Conservation (phyloP, 2,113 vertebrate species). For the Microtus ochrogaster region DNA sequence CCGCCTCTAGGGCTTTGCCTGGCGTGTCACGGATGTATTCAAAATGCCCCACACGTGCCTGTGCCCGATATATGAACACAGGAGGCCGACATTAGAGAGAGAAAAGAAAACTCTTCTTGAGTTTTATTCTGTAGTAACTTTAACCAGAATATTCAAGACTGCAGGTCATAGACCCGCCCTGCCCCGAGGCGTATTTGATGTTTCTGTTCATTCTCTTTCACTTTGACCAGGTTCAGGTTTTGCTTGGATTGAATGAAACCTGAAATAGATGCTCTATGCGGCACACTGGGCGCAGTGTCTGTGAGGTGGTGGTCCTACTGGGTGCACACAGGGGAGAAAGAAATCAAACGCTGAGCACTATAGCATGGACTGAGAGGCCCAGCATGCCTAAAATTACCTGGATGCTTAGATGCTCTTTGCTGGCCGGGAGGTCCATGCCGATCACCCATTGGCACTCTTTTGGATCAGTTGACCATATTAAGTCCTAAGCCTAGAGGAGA, state of each 20-base stretch:
- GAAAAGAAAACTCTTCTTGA: not conserved
- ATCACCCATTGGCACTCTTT: not conserved
- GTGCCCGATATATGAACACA: not conserved
- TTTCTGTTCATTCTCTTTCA: not conserved
- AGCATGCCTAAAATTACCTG: not conserved
- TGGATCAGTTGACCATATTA: not conserved
- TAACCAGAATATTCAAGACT: constrained; percentile 13
- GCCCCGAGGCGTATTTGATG: not conserved
- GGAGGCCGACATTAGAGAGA: not conserved
- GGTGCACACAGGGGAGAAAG: not conserved
- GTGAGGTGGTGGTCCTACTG: not conserved
- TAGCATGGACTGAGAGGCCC: not conserved
- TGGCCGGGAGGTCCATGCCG: not conserved
- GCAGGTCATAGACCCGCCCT: not conserved
- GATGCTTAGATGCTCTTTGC: not conserved
- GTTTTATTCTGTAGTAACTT: not conserved
- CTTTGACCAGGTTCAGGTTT: not conserved
- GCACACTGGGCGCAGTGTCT: not conserved
- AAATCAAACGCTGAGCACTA: not conserved
- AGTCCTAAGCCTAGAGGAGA: not conserved
- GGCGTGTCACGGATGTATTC: not conserved
- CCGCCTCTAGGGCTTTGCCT: not conserved
- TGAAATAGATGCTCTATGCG: not conserved
- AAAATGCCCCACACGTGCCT: not conserved
- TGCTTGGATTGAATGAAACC: not conserved